Evolutionary conservation across 37 sponge, comb jelly and placozoan species (phyloP).

Genomic region (Eunapius fragilis): DNA sequence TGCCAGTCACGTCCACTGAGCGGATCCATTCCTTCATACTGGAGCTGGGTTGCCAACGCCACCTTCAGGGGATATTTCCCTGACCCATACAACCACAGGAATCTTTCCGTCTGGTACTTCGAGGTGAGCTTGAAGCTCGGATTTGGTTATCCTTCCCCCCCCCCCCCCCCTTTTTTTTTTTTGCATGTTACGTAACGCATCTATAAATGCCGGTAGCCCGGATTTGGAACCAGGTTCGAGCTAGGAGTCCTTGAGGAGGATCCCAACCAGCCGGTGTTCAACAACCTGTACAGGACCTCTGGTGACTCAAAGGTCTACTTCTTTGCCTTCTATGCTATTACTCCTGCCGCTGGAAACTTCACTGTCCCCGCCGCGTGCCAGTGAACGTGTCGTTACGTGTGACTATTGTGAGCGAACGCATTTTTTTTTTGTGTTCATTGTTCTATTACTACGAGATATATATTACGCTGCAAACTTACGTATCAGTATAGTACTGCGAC

Average conservation of each 20-base stretch:
- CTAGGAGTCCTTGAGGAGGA: neutral
- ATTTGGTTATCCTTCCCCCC: too few relatives aligned
- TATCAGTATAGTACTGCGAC: too few relatives aligned
- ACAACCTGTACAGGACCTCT: constrained; percentile 1
- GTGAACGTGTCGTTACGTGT: neutral
- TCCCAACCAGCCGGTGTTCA: constrained; percentile 17
- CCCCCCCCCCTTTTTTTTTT: too few relatives aligned
- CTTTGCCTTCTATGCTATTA: constrained; percentile 23
- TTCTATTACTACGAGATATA: too few relatives aligned
- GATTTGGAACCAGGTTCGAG: constrained; percentile 20
- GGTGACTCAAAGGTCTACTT: constrained; percentile 1
- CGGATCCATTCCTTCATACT: constrained; percentile 17
- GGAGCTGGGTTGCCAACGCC: constrained; percentile 31
- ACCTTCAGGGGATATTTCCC: constrained; percentile 10
- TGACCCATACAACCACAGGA: neutral
- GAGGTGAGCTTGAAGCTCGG: neutral
- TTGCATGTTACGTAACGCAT: neutral
- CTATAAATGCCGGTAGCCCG: neutral
- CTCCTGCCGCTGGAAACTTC: constrained; percentile 13
- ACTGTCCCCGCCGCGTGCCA: constrained; percentile 36
- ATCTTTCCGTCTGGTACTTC: neutral
- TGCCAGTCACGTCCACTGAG: neutral
- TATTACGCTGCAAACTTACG: too few relatives aligned
- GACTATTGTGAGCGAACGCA: neutral
- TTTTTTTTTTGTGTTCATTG: neutral